A percentile compares a stretch with the other conserved stretches of the same genome.
phyloP scores from a whole-genome alignment of 2,797 vertebrate species.

The Arrhamphus sclerolepis region DNA sequence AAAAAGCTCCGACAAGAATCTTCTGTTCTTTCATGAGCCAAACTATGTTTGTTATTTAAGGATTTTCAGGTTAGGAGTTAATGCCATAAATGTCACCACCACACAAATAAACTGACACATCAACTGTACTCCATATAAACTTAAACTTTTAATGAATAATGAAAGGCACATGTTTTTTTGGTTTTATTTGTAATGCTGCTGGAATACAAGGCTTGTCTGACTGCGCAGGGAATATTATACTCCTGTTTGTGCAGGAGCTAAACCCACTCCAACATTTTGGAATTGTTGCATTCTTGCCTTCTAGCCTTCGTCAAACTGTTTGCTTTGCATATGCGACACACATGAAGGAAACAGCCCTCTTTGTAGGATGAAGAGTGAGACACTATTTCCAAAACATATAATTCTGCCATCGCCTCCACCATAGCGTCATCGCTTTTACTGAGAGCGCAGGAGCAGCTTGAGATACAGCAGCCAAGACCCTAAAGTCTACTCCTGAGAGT shows the following conservation, averaged over 20 bases:
- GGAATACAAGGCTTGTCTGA: conserved; percentile 14
- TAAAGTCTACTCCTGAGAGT: neutral
- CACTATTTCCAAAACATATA: conserved; percentile 71
- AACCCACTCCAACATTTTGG: conserved; percentile 27
- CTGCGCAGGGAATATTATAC: conserved; percentile 39
- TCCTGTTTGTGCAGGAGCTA: conserved; percentile 31
- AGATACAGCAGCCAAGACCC: conserved; percentile 18
- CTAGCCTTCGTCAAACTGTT: conserved; percentile 50
- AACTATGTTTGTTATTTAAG: conserved; percentile 2
- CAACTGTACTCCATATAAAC: conserved; percentile 2
- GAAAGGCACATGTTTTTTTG: conserved; percentile 7
- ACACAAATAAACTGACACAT: conserved; percentile 5
- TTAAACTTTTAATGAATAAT: conserved; percentile 20
- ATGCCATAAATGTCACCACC: neutral
- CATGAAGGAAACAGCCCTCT: conserved; percentile 46
- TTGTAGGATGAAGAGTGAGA: conserved; percentile 55
- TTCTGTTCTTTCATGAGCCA: conserved; percentile 6
- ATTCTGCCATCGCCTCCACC: conserved; percentile 45
- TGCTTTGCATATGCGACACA: conserved; percentile 41
- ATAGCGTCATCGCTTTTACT: conserved; percentile 42
- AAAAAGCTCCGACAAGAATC: neutral
- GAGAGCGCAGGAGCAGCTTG: conserved; percentile 11
- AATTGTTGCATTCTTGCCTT: conserved; percentile 53
- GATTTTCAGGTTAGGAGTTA: conserved; percentile 10
- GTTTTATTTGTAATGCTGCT: neutral